Conservation (phyloP, 2,888 invertebrate genomes). For the Pemphredon lugubris region DNA sequence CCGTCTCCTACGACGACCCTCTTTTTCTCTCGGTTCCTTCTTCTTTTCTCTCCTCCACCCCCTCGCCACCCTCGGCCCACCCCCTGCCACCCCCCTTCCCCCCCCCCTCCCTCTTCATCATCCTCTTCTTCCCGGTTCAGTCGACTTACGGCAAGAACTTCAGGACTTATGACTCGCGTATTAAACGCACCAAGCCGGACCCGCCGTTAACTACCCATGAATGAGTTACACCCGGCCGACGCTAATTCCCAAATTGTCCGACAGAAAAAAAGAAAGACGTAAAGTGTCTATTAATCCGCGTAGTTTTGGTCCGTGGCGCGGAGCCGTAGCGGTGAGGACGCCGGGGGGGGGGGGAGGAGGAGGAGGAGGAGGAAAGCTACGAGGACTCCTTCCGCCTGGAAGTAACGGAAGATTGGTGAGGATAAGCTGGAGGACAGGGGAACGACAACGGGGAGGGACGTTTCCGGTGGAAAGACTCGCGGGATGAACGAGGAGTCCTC, state of each 20-base stretch:
- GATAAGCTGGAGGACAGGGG: constrained; percentile 27
- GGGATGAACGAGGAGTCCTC: constrained; percentile 22
- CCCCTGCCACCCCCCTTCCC: constrained; percentile 19
- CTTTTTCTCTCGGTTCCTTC: constrained; percentile 50
- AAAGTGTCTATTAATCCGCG: constrained; percentile 72
- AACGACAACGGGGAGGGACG: constrained; percentile 28
- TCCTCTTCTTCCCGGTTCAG: constrained; percentile 24
- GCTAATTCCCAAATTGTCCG: constrained; percentile 76
- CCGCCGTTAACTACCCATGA: constrained; percentile 80
- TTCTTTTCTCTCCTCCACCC: constrained; percentile 37
- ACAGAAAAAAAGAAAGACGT: constrained; percentile 63
- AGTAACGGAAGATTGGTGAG: constrained; percentile 47
- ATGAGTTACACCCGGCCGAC: constrained; percentile 76
- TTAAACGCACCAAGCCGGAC: constrained; percentile 67
- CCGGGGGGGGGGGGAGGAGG: constrained; percentile 22
- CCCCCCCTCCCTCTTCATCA: constrained; percentile 15
- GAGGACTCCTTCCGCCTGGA: constrained; percentile 50
- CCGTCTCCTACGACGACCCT: constrained; percentile 57
- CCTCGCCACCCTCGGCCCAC: constrained; percentile 20
- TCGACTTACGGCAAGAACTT: constrained; percentile 68
- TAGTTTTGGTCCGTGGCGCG: constrained; percentile 25
- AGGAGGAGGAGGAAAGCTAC: constrained; percentile 34
- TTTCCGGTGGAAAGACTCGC: constrained; percentile 27
- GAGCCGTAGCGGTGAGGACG: too few relatives aligned
- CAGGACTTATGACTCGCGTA: constrained; percentile 76